Base-by-base conservation (phyloP, 2,113 vertebrate species). In the Thalassarche chlororhynchos region DNA sequence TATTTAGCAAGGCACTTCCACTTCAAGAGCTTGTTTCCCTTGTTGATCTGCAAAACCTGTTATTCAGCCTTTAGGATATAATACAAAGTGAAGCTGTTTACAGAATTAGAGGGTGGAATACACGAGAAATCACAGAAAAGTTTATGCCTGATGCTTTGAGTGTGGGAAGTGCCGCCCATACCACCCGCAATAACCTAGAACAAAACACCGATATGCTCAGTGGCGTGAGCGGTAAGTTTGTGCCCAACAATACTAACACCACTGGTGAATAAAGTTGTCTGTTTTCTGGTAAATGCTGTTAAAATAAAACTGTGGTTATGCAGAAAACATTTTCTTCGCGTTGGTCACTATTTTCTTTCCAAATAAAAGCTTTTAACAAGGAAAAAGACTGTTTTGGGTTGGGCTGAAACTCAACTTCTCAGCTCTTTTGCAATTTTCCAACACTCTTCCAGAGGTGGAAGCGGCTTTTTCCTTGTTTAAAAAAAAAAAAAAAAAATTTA, bases 151-250 rank as follows among this genome's bases (percentile, higher is more conserved):
- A 9, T 69, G 44, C 17, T 42, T 11, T 15, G 40, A 9, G 8
- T 3, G 28, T 10, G 31, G 40, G n/a, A 57, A 76, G 40, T 0
- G 1, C 38, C 0, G 8, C 42, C 38, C 32, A 42, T 21, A 24
- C 20, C 62, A 52, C 23, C 29, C 31, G 46, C 51, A 31, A 5
- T 17, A 21, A 15, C 60, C 21, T 15, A 2, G 10, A 42, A 62
- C 32, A 55, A 64, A 68, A 20, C 28, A 19, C 6, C 23, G 32
- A 38, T 16, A 24, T 14, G 12, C 54, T 9, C 47, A 5, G 44
- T 1, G 6, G 12, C 3, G 1, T 2, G 7, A 34, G 18, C 2
- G 12, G 1, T 3, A 34, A 0, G 1, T 38, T 47, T 58, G n/a
- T 70, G 84, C 51, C 54, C 31, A 13, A 8, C 6, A 65, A 49